phyloP scores from a whole-genome alignment of 2,888 invertebrate species.

The Hermodice carunculata region DNA sequence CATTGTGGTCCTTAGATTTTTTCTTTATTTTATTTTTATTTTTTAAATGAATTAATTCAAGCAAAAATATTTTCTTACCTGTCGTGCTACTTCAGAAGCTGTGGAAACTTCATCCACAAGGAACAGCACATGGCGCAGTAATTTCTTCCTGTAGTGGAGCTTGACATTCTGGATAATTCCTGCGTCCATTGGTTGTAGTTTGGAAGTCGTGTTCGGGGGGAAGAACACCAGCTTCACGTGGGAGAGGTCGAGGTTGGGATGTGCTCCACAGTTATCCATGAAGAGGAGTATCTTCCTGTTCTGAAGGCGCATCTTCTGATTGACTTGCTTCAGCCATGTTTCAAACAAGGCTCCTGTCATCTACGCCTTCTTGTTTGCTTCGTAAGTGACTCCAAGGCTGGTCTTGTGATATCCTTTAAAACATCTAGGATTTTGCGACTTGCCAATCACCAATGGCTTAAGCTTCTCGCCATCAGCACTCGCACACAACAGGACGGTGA shows the following conservation, averaged over 20 bases:
- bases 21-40: too few species aligned
- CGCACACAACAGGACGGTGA: neutral
- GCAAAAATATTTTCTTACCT: too few species aligned
- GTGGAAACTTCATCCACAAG: neutral
- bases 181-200: conserved; percentile 39
- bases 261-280: neutral
- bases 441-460: neutral
- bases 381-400: neutral
- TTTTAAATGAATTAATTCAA: too few species aligned
- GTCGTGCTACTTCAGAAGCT: too few species aligned
- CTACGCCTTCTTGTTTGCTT: conserved; percentile 38
- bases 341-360: conserved; percentile 28
- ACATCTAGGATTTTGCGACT: neutral
- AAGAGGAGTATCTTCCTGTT: neutral
- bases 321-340: conserved; percentile 30
- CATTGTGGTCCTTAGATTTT: too few species aligned
- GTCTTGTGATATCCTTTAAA: too few species aligned
- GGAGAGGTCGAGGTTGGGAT: neutral
- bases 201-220: conserved; percentile 36
- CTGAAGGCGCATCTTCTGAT: conserved; percentile 4
- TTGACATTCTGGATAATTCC: conserved; percentile 40
- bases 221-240: conserved; percentile 30
- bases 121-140: neutral
- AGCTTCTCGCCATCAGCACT: neutral
- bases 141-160: neutral